Conservation (phyloP, 2,888 invertebrate genomes). For the Luperina testacea region DNA sequence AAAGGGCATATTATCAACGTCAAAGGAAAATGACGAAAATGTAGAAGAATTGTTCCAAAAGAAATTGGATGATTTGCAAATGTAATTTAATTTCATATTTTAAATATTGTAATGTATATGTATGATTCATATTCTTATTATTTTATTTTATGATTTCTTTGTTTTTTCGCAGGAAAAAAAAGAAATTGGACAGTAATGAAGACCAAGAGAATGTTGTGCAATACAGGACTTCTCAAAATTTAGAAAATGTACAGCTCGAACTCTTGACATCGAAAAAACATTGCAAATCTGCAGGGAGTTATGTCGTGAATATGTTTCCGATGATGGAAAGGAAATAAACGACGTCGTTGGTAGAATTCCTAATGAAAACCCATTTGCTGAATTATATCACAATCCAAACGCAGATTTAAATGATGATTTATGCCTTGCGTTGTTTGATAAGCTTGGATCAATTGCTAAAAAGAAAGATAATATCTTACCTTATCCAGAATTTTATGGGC, state of each 20-base stretch:
- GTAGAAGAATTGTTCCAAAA: not conserved
- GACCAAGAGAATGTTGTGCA: not conserved
- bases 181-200: conserved; percentile 12
- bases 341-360: no score
- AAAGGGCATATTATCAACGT: conserved; percentile 11
- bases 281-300: no score
- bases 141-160: conserved; percentile 2
- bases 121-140: not conserved
- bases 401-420: no score
- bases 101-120: not conserved
- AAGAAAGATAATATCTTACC: no score
- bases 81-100: not conserved
- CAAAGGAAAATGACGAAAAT: not conserved
- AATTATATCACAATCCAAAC: no score
- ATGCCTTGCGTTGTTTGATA: no score
- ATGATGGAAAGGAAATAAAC: no score
- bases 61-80: not conserved
- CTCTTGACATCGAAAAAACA: no score
- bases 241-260: conserved; percentile 7
- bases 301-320: no score
- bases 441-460: no score
- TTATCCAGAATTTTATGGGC: no score
- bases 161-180: conserved; percentile 10
- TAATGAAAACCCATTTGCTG: no score
- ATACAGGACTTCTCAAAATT: conserved; percentile 10